These are phyloP conservation scores for Drosophila simulans DNA, from an alignment of 1,140 invertebrate genomes.

Conservation along the genomic window DNA sequence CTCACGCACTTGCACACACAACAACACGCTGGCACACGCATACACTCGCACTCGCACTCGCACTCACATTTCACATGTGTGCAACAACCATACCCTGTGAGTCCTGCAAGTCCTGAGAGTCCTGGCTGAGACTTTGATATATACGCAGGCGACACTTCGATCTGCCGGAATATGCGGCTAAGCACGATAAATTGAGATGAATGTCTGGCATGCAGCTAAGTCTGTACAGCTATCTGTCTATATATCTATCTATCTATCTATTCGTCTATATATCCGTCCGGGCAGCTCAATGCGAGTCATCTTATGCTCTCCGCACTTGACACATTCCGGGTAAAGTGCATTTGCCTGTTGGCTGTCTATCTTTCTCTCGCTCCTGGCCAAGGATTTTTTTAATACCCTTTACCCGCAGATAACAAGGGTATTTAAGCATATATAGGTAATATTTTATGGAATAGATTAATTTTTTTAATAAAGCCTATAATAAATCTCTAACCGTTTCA, in stretches of 20 bases:
- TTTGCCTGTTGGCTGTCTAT: slow-evolving; percentile 71
- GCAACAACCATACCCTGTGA: slow-evolving; percentile 17
- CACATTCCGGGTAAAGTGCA: slow-evolving; percentile 49
- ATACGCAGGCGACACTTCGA: slow-evolving; percentile 70
- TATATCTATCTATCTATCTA: slow-evolving; percentile 33
- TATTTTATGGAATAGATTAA: not conserved
- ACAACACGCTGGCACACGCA: not conserved
- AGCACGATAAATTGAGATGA: slow-evolving; percentile 79
- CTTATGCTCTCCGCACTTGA: slow-evolving; percentile 41
- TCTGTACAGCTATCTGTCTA: slow-evolving; percentile 42
- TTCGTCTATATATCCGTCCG: slow-evolving; percentile 35
- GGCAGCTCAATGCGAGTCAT: slow-evolving; percentile 45
- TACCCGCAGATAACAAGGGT: not conserved
- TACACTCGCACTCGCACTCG: slow-evolving; percentile 7
- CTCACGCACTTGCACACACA: slow-evolving; percentile 5
- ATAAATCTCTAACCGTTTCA: no score
- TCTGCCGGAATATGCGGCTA: slow-evolving; percentile 65
- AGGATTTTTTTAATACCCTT: slow-evolving; percentile 23
- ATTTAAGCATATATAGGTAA: not conserved
- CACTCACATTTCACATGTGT: slow-evolving; percentile 1
- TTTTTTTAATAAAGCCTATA: no score
- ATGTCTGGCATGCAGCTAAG: slow-evolving; percentile 64
- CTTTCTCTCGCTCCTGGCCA: slow-evolving; percentile 26
- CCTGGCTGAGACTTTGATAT: slow-evolving; percentile 53
- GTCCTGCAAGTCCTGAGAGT: slow-evolving; percentile 11